Evolutionary conservation across 1,140 invertebrate species (phyloP), one percentile per base, ranked within the genome.

Genomic region (Carcinoscorpius rotundicauda): DNA sequence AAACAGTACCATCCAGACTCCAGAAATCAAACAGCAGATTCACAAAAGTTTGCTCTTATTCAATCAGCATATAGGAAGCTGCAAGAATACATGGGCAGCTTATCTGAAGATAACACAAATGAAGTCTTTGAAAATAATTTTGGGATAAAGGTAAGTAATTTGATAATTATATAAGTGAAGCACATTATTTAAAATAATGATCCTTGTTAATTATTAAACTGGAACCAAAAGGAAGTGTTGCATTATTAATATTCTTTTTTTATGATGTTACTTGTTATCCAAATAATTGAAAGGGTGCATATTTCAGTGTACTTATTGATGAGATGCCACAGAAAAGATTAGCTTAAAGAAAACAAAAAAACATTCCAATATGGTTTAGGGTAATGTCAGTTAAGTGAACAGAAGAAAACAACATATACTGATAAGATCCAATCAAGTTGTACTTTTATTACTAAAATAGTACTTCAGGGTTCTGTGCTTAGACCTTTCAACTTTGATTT

Each of bases 1-100:
- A 92, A 91, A 75, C 81, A 81, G 67, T 89, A 84, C 75, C 90
- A 93, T 79, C 90, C 90, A 0, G 90, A 93, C 72, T 87, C 86
- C 62, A 83, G 84, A 5, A 80, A 79, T 3, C 50, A 68, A 3
- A 81, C 86, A 69, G 85, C 87, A 11, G 79, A 84, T 76, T 78
- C 81, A 51, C 77, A 81, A 5, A 87, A 85, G 76, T 93, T 93
- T 80, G 81, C 85, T 61, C 78, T 85, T 73, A 76, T 84, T 67
- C 79, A 84, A 74, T 70, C 70, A 53, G 82, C 83, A 6, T 84
- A 84, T 64, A 76, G 79, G 67, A 75, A 77, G 58, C 75, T 84
- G 48, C 76, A 79, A 66, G 70, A 75, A 55, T 75, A 78, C 67
- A 76, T 78, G 68, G 70, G 9, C 3, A 50, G 8, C 2, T 50